Evolutionary conservation across 1,140 invertebrate species (phyloP).

Genomic region (Protaetia brevitarsis): DNA sequence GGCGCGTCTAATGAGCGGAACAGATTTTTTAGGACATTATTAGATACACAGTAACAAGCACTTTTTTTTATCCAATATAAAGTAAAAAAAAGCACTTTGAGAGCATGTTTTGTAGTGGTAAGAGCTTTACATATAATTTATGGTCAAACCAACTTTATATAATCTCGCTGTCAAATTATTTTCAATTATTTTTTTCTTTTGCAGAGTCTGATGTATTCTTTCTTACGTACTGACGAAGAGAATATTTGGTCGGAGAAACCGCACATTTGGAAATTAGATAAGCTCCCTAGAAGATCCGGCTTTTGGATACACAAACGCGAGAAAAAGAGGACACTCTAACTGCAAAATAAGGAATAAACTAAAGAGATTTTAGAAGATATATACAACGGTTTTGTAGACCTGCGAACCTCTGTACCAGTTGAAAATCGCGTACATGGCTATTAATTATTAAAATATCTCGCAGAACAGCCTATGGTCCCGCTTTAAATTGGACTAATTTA

Average conservation of each 20-base stretch:
- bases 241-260: conserved; percentile 18
- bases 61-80: no score
- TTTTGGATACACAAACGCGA: conserved; percentile 41
- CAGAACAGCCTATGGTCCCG: not conserved
- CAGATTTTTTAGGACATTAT: no score
- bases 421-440: not conserved
- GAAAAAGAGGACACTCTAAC: conserved; percentile 32
- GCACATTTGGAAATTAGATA: conserved; percentile 22
- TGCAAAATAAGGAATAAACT: not conserved
- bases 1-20: no score
- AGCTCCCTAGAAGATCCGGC: conserved; percentile 31
- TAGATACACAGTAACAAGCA: no score
- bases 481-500: conserved; percentile 17
- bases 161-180: no score
- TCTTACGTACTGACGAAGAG: not conserved
- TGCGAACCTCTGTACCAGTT: not conserved
- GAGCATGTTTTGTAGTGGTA: no score
- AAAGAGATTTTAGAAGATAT: not conserved
- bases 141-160: no score
- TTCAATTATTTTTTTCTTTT: conserved; percentile 34
- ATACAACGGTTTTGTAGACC: not conserved
- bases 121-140: no score
- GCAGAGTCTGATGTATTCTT: conserved; percentile 37
- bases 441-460: not conserved
- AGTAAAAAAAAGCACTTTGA: no score